A percentile compares a stretch with the other conserved stretches of the same genome.
These are phyloP conservation scores for Nephrotoma appendiculata DNA, from an alignment of 2,888 invertebrate genomes.

Conservation along the genomic window DNA sequence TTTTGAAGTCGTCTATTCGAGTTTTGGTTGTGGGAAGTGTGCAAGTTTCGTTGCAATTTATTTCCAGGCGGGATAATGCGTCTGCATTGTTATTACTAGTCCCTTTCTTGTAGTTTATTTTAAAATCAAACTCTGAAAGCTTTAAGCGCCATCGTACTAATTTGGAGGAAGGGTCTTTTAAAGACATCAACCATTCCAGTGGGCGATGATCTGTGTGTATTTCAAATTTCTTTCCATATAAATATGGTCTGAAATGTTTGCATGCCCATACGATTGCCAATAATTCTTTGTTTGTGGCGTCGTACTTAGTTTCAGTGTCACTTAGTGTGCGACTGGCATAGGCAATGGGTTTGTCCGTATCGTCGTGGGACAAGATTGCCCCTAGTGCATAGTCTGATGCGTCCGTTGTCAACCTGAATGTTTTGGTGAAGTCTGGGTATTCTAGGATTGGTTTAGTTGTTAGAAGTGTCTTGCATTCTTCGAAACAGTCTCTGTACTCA, in stretches of 20 bases:
- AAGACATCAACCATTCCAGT: neutral
- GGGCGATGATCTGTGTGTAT: neutral
- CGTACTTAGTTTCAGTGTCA: no score
- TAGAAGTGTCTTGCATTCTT: neutral
- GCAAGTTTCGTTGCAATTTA: no score
- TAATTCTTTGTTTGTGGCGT: no score
- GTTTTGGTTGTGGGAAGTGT: no score
- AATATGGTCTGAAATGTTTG: neutral
- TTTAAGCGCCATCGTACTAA: neutral
- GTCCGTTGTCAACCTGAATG: neutral
- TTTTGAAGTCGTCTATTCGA: no score
- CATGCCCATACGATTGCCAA: neutral
- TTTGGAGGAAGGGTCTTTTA: neutral
- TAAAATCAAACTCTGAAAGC: neutral
- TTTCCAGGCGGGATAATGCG: no score
- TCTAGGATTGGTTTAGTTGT: neutral
- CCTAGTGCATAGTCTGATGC: no score
- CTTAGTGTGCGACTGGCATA: no score
- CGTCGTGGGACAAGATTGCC: no score
- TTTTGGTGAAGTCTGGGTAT: neutral
- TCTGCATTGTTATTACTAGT: neutral
- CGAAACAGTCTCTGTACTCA: no score
- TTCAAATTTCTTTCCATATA: neutral
- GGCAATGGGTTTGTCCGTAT: no score
- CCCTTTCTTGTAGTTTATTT: neutral